Conservation (phyloP, 2,888 invertebrate species). For the Hirtodrosophila duncani region DNA sequence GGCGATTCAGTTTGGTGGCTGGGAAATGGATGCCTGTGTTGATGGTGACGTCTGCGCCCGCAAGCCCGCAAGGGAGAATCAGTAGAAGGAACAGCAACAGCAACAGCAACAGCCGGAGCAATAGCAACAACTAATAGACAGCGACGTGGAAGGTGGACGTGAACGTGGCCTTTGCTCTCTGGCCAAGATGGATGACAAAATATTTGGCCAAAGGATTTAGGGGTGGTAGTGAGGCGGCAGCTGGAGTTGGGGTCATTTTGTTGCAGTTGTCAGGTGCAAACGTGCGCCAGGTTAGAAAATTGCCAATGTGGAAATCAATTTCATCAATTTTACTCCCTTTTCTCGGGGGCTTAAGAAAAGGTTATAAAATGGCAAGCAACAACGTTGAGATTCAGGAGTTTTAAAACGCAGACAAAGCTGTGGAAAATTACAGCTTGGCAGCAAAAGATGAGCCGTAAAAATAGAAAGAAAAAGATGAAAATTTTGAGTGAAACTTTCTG, state of each 20-base stretch:
- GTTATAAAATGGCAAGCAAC: too few species aligned
- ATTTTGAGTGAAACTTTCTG: too few species aligned
- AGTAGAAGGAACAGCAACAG: background rate
- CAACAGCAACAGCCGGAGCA: conserved; percentile 1
- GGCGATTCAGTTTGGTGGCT: conserved; percentile 38
- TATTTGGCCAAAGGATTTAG: conserved; percentile 46
- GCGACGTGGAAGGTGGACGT: conserved; percentile 29
- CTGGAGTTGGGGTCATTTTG: conserved; percentile 43
- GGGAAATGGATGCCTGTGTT: conserved; percentile 55
- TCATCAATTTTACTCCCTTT: conserved; percentile 48
- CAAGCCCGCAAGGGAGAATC: conserved; percentile 48
- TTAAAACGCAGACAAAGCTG: background rate
- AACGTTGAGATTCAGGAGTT: too few species aligned
- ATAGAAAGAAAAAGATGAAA: too few species aligned
- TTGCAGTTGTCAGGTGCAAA: conserved; percentile 54
- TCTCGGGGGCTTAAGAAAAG: background rate
- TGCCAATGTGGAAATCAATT: conserved; percentile 65
- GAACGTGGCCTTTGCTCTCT: conserved; percentile 17
- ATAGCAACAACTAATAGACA: conserved; percentile 29
- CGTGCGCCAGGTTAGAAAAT: conserved; percentile 48
- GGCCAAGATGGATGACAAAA: conserved; percentile 59
- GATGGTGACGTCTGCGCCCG: conserved; percentile 66
- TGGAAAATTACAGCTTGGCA: too few species aligned
- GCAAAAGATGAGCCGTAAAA: too few species aligned
- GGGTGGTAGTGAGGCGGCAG: background rate